Percentiles rank a stretch among this genome's conserved stretches.
Evolutionary conservation across 2,888 invertebrate species (phyloP).

Genomic region (Epistrophe eligans): DNA sequence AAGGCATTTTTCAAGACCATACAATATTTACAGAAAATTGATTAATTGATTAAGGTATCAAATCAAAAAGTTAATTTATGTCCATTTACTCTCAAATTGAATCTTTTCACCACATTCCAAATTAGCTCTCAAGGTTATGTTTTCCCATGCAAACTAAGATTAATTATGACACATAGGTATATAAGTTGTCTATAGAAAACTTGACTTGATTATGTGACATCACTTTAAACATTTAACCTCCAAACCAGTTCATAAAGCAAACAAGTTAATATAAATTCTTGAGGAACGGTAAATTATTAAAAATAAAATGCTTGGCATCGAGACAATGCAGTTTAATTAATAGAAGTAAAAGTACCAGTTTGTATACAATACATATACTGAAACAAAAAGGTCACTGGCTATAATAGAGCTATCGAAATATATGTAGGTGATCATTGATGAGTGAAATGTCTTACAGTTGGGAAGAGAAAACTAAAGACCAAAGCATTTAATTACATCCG

Average conservation of each 20-base stretch:
- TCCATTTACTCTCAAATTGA: background rate
- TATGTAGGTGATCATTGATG: background rate
- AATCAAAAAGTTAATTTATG: no score
- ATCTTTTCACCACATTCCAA: background rate
- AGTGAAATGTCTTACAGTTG: background rate
- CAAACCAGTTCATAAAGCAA: background rate
- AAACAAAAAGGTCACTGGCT: background rate
- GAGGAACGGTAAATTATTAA: conserved; percentile 3
- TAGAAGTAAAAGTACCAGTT: background rate
- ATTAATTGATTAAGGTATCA: no score
- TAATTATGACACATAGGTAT: conserved; percentile 7
- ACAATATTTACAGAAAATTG: no score
- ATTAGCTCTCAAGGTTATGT: background rate
- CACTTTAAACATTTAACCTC: conserved; percentile 9
- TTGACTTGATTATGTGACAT: conserved; percentile 28
- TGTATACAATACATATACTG: no score
- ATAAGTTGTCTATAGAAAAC: no score
- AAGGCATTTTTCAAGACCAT: no score
- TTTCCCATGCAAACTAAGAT: background rate
- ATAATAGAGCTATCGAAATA: background rate
- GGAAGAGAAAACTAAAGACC: background rate
- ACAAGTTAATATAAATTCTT: conserved; percentile 1
- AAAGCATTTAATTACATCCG: conserved; percentile 4
- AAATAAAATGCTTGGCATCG: background rate
- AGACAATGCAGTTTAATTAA: conserved; percentile 37